Base-by-base conservation (phyloP, 2,888 invertebrate species). In the Lithophane socia region DNA sequence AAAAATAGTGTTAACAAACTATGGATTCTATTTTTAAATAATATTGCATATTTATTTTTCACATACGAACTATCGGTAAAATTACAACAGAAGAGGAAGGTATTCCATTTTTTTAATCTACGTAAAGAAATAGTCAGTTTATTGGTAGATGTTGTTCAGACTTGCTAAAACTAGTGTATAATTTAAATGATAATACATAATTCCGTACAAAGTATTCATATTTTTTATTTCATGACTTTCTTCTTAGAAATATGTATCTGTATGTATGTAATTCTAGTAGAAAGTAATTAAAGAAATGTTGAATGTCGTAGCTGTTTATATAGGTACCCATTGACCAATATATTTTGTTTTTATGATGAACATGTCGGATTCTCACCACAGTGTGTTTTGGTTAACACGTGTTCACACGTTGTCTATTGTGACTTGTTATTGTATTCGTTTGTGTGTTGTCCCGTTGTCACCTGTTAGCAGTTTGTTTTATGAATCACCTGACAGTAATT, bases 11-110 rank as follows among this genome's bases (percentile, higher is more conserved):
- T 29, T 21, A 37, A 60, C 9, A n/a, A 52, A 52, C n/a, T 54
- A 24, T 47, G 21, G 13, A 47, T 78, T 80, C 42, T 47, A 60
- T 78, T 69, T 78, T 44, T 21, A 72, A 71, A 79, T 52, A 52
- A 67, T 37, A 52, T 10, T 37, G 0, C 16, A 16, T 67, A 37
- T 37, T 49, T 9, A n/a, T 37, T 52, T 52, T 37, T 52, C 5
- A 1, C 21, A 13, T 29, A 29, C 29, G 29, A 29, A 21, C 21
- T 13, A 4, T 21, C 29, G 21, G 4, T 13, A 21, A 52, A 13
- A 21, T 66, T 21, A 24, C 18, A 47, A 47, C 24, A 24, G 24
- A 65, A 24, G 16, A 47, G n/a, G n/a, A 56, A 54, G 10, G 10
- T 58, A 24, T 58, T 44, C 16, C n/a, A 44, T 65, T 44, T 7